These are phyloP conservation scores for Tipula vernalis DNA, from an alignment of 2,888 invertebrate species.

Conservation along the genomic window DNA sequence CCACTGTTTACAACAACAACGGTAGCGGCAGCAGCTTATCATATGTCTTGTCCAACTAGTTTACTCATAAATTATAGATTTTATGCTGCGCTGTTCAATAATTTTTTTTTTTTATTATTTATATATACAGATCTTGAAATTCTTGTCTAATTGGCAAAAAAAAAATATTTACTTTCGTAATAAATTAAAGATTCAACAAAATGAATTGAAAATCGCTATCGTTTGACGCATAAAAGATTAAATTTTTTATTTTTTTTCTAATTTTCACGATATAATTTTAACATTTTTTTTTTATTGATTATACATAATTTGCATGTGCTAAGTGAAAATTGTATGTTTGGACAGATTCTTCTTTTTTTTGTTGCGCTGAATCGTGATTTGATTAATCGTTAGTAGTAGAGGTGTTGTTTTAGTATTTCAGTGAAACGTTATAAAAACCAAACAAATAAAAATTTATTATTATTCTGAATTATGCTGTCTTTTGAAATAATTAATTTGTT, in stretches of 20 bases:
- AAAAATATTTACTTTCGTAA: background rate
- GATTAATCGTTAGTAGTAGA: no score
- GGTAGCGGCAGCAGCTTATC: background rate
- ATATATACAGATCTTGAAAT: background rate
- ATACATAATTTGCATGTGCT: background rate
- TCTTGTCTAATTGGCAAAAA: background rate
- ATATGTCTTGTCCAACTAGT: background rate
- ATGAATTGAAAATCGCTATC: background rate
- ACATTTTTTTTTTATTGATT: background rate
- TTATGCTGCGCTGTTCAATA: background rate
- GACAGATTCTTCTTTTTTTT: no score
- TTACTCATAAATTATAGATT: background rate
- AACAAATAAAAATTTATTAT: no score
- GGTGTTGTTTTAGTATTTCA: no score
- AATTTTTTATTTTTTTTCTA: background rate
- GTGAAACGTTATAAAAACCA: no score
- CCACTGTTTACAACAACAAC: background rate
- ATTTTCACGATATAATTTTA: background rate
- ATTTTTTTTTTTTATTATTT: background rate
- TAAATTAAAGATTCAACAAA: background rate
- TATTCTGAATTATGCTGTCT: no score
- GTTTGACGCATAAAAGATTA: background rate
- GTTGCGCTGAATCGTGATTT: no score
- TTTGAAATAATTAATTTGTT: no score
- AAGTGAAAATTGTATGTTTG: background rate